Conservation (phyloP, 2,113 vertebrate species). For the Podiceps cristatus region DNA sequence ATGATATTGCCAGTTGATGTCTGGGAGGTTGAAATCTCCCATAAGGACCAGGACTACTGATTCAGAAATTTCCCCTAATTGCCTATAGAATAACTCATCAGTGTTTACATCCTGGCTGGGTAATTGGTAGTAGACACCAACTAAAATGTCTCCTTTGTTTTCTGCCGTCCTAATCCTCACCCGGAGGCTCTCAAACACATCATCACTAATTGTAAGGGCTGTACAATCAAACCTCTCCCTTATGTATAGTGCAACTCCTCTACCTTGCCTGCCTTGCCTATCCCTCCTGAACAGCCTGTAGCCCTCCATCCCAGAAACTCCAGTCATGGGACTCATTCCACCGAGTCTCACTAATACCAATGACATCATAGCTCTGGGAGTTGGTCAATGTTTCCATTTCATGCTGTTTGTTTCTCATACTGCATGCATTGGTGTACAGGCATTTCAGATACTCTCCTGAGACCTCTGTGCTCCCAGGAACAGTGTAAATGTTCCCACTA, state of each 20-base stretch:
- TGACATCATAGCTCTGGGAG: neutral
- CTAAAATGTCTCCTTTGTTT: neutral
- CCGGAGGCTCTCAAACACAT: neutral
- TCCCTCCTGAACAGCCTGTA: neutral
- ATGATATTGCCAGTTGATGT: neutral
- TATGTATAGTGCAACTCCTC: fast-evolving
- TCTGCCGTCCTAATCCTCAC: neutral
- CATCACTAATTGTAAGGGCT: neutral
- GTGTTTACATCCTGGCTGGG: no score
- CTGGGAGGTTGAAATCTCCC: neutral
- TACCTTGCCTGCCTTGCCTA: no score
- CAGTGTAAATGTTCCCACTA: neutral
- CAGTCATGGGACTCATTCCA: neutral
- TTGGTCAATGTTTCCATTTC: neutral
- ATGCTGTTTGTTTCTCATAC: neutral
- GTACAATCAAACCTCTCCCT: neutral
- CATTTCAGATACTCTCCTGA: neutral
- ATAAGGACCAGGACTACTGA: neutral
- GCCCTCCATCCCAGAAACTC: neutral
- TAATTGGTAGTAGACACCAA: fast-evolving
- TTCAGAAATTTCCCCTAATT: neutral
- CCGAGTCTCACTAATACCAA: neutral
- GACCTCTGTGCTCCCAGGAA: neutral
- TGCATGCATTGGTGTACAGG: fast-evolving
- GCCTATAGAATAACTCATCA: neutral